These are phyloP conservation scores for Spicauda simplicius DNA, from an alignment of 2,888 invertebrate species.

Conservation along the genomic window DNA sequence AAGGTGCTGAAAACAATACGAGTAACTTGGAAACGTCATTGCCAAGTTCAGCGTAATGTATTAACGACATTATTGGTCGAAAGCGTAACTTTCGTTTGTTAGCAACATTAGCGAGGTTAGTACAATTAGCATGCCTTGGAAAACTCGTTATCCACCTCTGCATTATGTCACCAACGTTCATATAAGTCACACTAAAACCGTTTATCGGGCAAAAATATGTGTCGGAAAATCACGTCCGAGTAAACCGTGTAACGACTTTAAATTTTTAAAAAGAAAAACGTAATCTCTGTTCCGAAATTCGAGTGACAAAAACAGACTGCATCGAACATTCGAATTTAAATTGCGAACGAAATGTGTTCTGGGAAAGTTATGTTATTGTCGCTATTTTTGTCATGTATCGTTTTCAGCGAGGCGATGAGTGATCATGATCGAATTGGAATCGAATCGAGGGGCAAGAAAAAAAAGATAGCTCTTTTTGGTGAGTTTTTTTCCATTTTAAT, in stretches of 20 bases:
- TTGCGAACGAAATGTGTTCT: slow-evolving; percentile 22
- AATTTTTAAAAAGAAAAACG: not conserved
- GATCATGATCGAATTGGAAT: slow-evolving; percentile 44
- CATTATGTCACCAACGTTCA: slow-evolving; percentile 26
- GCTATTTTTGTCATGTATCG: slow-evolving; percentile 21
- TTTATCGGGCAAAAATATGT: not conserved
- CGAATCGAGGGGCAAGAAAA: slow-evolving; percentile 72
- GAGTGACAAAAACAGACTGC: not conserved
- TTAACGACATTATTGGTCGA: slow-evolving; percentile 18
- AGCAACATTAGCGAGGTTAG: slow-evolving; percentile 27
- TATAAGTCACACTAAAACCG: slow-evolving; percentile 11
- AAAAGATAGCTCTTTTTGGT: slow-evolving; percentile 72
- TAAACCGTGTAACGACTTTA: not conserved
- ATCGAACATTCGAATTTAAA: slow-evolving; percentile 1
- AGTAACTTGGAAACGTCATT: slow-evolving; percentile 5
- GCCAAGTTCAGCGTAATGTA: slow-evolving; percentile 28
- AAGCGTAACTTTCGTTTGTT: slow-evolving; percentile 34
- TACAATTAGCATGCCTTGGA: not conserved
- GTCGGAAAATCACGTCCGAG: not conserved
- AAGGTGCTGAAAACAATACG: no score
- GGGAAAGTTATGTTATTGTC: slow-evolving; percentile 14
- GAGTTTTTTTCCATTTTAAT: slow-evolving; percentile 47
- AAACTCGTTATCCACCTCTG: not conserved
- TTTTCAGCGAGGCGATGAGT: slow-evolving; percentile 49
- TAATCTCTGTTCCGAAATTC: not conserved